Evolutionary conservation across 2,113 vertebrate species (phyloP).

Genomic region (Pterocles orientalis): DNA sequence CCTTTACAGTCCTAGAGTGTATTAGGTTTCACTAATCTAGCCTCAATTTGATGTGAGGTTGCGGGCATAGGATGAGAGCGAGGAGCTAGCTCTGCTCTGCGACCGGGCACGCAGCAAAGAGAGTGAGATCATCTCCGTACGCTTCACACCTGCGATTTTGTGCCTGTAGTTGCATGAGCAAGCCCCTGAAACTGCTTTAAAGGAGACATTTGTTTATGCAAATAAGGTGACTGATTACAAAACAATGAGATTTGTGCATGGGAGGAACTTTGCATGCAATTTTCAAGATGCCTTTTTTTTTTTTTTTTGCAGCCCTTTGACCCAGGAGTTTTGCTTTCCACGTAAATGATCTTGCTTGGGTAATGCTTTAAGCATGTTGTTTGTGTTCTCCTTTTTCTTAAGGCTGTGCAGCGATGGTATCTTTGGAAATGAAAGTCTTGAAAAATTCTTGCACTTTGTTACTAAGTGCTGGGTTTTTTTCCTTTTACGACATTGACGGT

Average conservation of each 20-base stretch:
- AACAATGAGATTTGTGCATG: rapidly evolving
- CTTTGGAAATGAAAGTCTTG: neutral
- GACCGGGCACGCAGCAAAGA: rapidly evolving
- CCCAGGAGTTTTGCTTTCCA: neutral
- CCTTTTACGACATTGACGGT: neutral
- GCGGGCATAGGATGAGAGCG: neutral
- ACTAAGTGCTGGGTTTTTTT: neutral
- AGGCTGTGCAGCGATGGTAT: rapidly evolving
- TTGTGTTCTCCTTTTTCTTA: neutral
- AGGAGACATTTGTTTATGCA: neutral
- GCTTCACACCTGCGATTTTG: neutral
- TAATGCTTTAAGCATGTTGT: neutral
- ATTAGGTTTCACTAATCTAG: neutral
- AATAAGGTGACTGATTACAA: neutral
- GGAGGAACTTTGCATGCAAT: neutral
- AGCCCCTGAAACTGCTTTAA: neutral
- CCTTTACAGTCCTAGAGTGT: neutral
- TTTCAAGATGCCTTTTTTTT: neutral
- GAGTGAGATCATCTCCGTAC: neutral
- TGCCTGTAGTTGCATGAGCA: neutral
- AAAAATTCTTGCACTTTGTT: neutral
- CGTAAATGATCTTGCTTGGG: neutral
- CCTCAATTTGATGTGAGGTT: neutral
- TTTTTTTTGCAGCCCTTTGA: neutral
- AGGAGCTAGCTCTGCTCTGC: neutral